phyloP scores from a whole-genome alignment of 2,888 invertebrate species.

The Coronaproctus castanopsis region DNA sequence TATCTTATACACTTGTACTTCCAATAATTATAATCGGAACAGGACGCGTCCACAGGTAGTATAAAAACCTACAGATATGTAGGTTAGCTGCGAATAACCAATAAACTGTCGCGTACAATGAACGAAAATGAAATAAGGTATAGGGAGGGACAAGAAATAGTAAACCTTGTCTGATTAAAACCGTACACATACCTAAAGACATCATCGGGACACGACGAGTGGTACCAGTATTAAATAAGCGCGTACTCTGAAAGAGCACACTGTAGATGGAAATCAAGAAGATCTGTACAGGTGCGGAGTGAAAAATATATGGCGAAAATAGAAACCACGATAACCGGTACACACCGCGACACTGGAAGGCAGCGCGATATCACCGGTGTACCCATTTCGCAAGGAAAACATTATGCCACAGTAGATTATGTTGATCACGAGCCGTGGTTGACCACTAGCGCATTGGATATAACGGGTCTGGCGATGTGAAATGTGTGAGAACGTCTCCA shows the following conservation, averaged over 20 bases:
- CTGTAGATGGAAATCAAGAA: neutral
- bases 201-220: neutral
- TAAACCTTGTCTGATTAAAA: neutral
- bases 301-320: neutral
- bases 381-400: neutral
- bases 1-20: no score
- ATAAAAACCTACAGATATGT: neutral
- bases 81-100: neutral
- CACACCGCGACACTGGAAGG: neutral
- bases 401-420: no score
- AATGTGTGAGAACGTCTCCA: neutral
- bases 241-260: neutral
- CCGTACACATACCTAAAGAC: neutral
- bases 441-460: neutral
- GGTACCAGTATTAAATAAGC: neutral
- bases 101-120: neutral
- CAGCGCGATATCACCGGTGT: neutral
- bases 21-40: neutral
- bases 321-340: neutral
- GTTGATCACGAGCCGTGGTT: neutral
- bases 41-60: neutral
- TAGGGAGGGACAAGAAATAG: neutral
- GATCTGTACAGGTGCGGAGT: neutral
- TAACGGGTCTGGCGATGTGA: neutral
- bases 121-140: neutral